These are phyloP conservation scores for Anas acuta DNA, from an alignment of 2,797 vertebrate species.

Conservation along the genomic window DNA sequence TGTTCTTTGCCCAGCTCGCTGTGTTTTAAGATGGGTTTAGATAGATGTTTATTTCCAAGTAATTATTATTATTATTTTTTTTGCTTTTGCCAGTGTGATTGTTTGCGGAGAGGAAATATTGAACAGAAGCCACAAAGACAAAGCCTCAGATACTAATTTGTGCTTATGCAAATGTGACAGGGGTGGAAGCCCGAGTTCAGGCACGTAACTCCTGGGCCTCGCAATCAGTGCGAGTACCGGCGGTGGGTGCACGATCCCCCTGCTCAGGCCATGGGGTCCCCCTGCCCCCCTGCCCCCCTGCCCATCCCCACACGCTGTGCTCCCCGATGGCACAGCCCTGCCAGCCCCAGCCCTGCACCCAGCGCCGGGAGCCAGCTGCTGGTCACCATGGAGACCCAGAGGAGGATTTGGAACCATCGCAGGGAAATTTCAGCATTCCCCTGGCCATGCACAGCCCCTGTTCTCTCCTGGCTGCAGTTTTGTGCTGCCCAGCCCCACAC, in stretches of 20 bases:
- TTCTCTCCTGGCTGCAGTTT: background rate
- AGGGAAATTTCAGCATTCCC: background rate
- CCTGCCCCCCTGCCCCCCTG: background rate
- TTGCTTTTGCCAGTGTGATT: background rate
- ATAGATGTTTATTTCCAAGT: background rate
- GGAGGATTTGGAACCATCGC: background rate
- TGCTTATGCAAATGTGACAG: background rate
- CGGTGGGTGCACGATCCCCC: rapidly evolving
- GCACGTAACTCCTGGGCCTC: rapidly evolving
- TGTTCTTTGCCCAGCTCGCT: background rate
- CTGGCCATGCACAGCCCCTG: background rate
- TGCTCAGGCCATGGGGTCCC: rapidly evolving
- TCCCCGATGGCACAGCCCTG: rapidly evolving
- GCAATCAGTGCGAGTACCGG: rapidly evolving
- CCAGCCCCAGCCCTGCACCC: background rate
- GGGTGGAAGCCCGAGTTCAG: background rate
- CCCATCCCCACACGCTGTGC: too few species aligned
- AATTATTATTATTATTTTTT: background rate
- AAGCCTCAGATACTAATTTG: background rate
- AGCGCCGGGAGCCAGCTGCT: rapidly evolving
- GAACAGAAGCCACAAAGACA: background rate
- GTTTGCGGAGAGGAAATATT: background rate
- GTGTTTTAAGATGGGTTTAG: background rate
- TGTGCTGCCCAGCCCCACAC: background rate
- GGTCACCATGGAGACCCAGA: background rate